Conservation (phyloP, 2,113 vertebrate genomes). For the Turnix velox region DNA sequence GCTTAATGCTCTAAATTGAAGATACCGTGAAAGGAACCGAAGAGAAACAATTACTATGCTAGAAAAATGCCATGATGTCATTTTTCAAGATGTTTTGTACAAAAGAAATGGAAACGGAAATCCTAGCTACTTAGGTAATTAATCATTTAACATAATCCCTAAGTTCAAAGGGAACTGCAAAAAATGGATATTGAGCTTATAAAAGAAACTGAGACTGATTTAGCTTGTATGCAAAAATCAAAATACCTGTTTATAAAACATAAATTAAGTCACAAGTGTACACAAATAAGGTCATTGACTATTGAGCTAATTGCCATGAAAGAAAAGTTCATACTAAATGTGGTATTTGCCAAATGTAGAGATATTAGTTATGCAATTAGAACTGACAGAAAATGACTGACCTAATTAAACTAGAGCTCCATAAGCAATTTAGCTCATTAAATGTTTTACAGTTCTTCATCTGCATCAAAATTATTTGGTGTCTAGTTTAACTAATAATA, state of each 20-base stretch:
- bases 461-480: slow-evolving; percentile 52
- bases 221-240: not conserved
- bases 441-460: slow-evolving; percentile 49
- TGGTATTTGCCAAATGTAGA: slow-evolving; percentile 37
- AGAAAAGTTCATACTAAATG: slow-evolving; percentile 42
- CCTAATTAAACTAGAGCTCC: slow-evolving; percentile 55
- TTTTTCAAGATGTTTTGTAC: not conserved
- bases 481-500: slow-evolving; percentile 70
- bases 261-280: slow-evolving; percentile 27
- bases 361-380: slow-evolving; percentile 57
- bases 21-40: not conserved
- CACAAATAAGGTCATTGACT: slow-evolving; percentile 1
- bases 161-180: not conserved
- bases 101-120: not conserved
- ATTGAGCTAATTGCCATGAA: slow-evolving; percentile 19
- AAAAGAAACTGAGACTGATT: not conserved
- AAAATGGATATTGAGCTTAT: not conserved
- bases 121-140: not conserved
- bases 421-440: slow-evolving; percentile 66
- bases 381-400: slow-evolving; percentile 60
- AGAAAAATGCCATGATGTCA: not conserved
- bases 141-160: not conserved
- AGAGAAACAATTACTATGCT: not conserved
- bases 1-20: not conserved
- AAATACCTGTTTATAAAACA: slow-evolving; percentile 12